Conservation (phyloP, 2,888 invertebrate genomes). For the Drosophila recens region DNA sequence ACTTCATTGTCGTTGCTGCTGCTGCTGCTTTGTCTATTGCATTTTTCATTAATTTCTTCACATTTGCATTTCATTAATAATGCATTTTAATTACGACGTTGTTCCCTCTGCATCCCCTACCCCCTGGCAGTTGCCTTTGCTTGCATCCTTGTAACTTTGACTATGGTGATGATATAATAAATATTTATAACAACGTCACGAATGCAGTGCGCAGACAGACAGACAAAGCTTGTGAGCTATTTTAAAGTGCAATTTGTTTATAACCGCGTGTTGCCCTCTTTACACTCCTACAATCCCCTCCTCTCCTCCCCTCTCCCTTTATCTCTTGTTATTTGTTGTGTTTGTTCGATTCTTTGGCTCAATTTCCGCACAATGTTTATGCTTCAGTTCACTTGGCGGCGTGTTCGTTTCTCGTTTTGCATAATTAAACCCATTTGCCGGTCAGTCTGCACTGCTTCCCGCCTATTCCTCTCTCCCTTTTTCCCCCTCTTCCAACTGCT, state of each 20-base stretch:
- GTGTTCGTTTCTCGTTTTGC: slow-evolving; percentile 60
- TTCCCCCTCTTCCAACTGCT: background rate
- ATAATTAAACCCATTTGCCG: slow-evolving; percentile 71
- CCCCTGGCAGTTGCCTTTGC: background rate
- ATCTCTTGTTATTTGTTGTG: slow-evolving; percentile 2
- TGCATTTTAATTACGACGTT: slow-evolving; percentile 73
- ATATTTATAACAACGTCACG: slow-evolving; percentile 69
- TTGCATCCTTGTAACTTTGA: slow-evolving; percentile 7
- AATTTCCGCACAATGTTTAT: slow-evolving; percentile 73
- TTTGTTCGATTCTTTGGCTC: slow-evolving; percentile 50
- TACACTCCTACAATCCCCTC: background rate
- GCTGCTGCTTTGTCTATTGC: slow-evolving; percentile 29
- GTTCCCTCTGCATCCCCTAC: background rate
- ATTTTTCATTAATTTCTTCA: slow-evolving; percentile 64
- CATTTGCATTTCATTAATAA: slow-evolving; percentile 80
- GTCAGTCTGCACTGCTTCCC: slow-evolving; percentile 37
- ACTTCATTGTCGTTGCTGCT: slow-evolving; percentile 3
- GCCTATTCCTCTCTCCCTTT: background rate
- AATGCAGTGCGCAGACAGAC: slow-evolving; percentile 47
- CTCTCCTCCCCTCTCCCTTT: background rate
- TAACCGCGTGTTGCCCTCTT: slow-evolving; percentile 16
- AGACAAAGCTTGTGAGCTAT: slow-evolving; percentile 44
- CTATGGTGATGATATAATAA: slow-evolving; percentile 67
- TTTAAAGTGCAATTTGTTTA: slow-evolving; percentile 66
- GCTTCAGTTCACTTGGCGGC: slow-evolving; percentile 61